Evolutionary conservation across 1,140 invertebrate species (phyloP), one percentile per base, ranked within the genome.

Genomic region (Zelostemma sp.): DNA sequence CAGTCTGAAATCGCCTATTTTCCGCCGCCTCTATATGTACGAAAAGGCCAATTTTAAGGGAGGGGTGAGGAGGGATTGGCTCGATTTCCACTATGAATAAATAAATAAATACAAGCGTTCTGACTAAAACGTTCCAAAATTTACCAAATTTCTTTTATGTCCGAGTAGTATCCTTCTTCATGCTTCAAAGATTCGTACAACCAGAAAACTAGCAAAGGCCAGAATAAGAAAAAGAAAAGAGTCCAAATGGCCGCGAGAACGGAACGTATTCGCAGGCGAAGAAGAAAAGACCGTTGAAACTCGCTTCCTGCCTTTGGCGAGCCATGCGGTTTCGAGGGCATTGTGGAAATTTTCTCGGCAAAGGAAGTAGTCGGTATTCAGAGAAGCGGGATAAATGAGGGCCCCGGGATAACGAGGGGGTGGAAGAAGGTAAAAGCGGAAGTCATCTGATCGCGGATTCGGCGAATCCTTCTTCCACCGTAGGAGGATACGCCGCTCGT

Each of bases 201-300:
- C 14, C 9, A 14, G 41, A 54, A 6, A 16, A 43, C 3, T 4
- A 28, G 15, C 6, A 21, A 57, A 60, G 38, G 38, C 38, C 11
- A 28, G 54, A 56, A 55, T 35, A 60, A 59, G 49, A 25, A 61
- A 61, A 66, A 38, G 19, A 59, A 60, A 63, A 61, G 46, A 65
- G 47, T 62, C 41, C 38, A 66, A 70, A 66, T 57, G 43, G 57
- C 51, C 54, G 61, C 57, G 38, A 72, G 60, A 67, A 68, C 54
- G 65, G 45, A 72, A 68, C 65, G 60, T 68, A 68, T 72, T 72
- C 60, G 40, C 56, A 31, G 48, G 38, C 61, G 53, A 65, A 38
- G 62, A 66, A 71, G 58, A 71, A 71, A 71, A 59, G 65, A 71
- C 61, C 68, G 68, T 66, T 62, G 68, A 71, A 67, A 63, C 58